Percentiles rank a stretch among this genome's conserved stretches.
phyloP scores from a whole-genome alignment of 2,888 invertebrate genomes.

The Ptychoptera contaminata region DNA sequence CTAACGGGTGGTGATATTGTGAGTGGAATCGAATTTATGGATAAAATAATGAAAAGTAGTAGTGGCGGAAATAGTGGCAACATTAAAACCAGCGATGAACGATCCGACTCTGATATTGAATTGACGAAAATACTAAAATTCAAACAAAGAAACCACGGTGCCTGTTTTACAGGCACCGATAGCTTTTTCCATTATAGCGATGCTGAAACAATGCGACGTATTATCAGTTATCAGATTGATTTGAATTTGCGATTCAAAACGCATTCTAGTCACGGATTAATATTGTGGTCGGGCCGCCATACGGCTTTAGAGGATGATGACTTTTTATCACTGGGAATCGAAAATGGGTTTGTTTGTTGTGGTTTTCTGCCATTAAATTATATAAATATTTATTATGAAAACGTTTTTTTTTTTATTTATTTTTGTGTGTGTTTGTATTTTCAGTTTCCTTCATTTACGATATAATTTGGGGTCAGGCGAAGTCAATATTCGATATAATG shows the following conservation, averaged over 20 bases:
- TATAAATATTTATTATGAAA: background rate
- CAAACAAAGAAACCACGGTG: constrained; percentile 31
- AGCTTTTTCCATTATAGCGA: constrained; percentile 82
- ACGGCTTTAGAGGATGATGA: constrained; percentile 46
- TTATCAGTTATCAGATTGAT: constrained; percentile 71
- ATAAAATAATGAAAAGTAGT: constrained; percentile 28
- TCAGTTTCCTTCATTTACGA: constrained; percentile 36
- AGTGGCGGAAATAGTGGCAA: constrained; percentile 7
- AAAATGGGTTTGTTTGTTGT: constrained; percentile 38
- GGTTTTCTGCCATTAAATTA: background rate
- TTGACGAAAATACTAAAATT: constrained; percentile 12
- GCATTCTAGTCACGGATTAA: constrained; percentile 50
- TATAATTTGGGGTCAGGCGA: constrained; percentile 82
- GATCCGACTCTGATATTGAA: too few relatives aligned
- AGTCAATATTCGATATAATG: constrained; percentile 68
- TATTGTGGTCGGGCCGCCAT: constrained; percentile 71
- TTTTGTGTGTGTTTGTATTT: background rate
- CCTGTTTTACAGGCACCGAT: constrained; percentile 68
- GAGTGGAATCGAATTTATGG: constrained; percentile 27
- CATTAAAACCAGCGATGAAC: background rate
- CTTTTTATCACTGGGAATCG: constrained; percentile 72
- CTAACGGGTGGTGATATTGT: constrained; percentile 19
- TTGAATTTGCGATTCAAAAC: constrained; percentile 78
- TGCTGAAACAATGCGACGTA: constrained; percentile 69
- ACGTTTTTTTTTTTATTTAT: constrained; percentile 1